phyloP scores from a whole-genome alignment of 2,797 vertebrate species.

The Coregonus ussuriensis region DNA sequence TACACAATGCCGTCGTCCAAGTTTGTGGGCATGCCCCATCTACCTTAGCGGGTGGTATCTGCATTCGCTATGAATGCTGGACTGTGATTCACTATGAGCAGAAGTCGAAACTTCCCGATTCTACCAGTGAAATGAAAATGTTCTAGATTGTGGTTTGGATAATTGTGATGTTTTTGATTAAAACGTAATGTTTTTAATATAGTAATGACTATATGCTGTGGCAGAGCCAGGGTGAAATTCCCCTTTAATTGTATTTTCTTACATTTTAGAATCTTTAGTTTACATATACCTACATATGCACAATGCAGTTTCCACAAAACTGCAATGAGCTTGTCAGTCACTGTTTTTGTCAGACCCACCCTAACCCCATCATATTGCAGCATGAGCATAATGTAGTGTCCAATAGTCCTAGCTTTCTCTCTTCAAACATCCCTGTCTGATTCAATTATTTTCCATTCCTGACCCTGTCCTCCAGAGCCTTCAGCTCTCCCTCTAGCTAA shows the following conservation, averaged over 20 bases:
- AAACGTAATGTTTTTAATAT: too few relatives aligned
- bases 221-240: too few relatives aligned
- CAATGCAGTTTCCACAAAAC: neutral
- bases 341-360: neutral
- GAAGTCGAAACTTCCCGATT: too few relatives aligned
- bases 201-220: too few relatives aligned
- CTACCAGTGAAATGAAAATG: too few relatives aligned
- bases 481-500: conserved; percentile 81
- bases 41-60: too few relatives aligned
- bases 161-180: too few relatives aligned
- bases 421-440: neutral
- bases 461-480: conserved; percentile 79
- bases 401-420: neutral
- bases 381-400: conserved; percentile 30
- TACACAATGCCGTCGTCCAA: too few relatives aligned
- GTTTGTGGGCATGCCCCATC: too few relatives aligned
- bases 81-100: too few relatives aligned
- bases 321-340: neutral
- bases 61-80: too few relatives aligned
- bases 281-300: neutral
- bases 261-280: neutral
- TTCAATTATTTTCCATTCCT: conserved; percentile 50
- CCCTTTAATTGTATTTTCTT: neutral
- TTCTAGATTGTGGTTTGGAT: too few relatives aligned
- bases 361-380: conserved; percentile 12